Evolutionary conservation across 2,888 invertebrate genomes (phyloP).

Genomic region (Chrysolina oricalcia): DNA sequence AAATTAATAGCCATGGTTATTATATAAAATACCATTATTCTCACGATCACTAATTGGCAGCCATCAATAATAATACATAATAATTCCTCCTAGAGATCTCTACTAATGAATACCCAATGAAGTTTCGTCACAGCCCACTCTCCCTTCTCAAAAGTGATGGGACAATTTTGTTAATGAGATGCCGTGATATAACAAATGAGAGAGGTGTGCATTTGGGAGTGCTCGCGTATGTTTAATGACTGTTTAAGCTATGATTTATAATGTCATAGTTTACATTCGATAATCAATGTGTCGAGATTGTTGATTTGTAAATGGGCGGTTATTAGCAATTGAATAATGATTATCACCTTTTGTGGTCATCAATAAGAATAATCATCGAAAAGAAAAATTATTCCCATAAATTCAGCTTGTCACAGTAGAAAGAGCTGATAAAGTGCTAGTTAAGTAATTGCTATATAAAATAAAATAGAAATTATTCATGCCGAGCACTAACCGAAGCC

Average conservation of each 20-base stretch:
- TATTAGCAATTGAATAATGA: constrained; percentile 34
- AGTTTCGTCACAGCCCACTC: constrained; percentile 21
- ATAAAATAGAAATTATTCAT: not conserved
- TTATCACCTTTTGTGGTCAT: constrained; percentile 15
- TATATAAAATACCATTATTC: not conserved
- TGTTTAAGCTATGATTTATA: constrained; percentile 44
- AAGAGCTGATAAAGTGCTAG: not conserved
- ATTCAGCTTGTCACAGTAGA: not conserved
- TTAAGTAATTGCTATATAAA: not conserved
- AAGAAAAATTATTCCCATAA: not conserved
- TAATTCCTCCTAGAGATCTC: not conserved
- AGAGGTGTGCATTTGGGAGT: constrained; percentile 33
- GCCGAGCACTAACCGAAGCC: no score
- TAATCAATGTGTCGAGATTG: constrained; percentile 33
- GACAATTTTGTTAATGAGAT: constrained; percentile 21
- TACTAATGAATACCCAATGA: constrained; percentile 24
- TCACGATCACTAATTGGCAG: not conserved
- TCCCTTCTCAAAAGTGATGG: constrained; percentile 13
- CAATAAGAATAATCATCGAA: not conserved
- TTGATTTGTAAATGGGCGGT: constrained; percentile 24
- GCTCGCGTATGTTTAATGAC: constrained; percentile 28
- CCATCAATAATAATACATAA: not conserved
- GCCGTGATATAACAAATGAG: constrained; percentile 26
- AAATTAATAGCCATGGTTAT: not conserved
- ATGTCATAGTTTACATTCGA: constrained; percentile 35